A percentile compares a stretch with the other conserved stretches of the same genome.
Conservation (phyloP, 2,113 vertebrate species). For the Theropithecus gelada region DNA sequence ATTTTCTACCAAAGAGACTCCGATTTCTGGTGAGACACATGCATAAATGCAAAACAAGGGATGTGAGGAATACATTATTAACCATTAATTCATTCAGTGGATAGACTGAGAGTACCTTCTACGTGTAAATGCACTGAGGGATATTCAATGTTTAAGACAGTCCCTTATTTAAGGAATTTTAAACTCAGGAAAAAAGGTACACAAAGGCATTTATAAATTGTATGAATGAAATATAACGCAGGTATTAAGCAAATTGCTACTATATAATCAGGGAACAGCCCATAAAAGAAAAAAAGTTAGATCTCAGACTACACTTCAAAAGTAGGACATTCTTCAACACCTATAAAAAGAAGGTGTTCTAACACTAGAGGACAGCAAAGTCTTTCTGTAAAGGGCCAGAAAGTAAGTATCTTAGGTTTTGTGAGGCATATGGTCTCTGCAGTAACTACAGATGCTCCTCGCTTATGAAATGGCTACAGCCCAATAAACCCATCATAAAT, state of each 20-base stretch:
- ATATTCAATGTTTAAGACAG: not conserved
- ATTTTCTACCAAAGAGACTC: not conserved
- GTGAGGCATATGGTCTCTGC: not conserved
- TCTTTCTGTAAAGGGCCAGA: not conserved
- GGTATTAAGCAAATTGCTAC: not conserved
- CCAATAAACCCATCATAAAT: not conserved
- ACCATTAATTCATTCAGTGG: constrained; percentile 11
- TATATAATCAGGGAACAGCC: not conserved
- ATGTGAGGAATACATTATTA: not conserved
- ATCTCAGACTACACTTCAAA: not conserved
- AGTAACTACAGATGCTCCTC: not conserved
- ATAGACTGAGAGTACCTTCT: not conserved
- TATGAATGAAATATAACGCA: not conserved
- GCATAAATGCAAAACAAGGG: not conserved
- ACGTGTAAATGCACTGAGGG: not conserved
- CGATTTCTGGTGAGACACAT: not conserved
- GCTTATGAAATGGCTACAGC: not conserved
- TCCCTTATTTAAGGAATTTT: not conserved
- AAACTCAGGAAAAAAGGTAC: not conserved
- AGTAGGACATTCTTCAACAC: not conserved
- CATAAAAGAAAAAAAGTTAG: not conserved
- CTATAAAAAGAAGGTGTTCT: not conserved
- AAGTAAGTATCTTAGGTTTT: not conserved
- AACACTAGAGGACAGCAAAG: not conserved
- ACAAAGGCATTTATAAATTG: constrained; percentile 19